Evolutionary conservation across 2,797 vertebrate species (phyloP).

Genomic region (Phataginus tetradactyla): DNA sequence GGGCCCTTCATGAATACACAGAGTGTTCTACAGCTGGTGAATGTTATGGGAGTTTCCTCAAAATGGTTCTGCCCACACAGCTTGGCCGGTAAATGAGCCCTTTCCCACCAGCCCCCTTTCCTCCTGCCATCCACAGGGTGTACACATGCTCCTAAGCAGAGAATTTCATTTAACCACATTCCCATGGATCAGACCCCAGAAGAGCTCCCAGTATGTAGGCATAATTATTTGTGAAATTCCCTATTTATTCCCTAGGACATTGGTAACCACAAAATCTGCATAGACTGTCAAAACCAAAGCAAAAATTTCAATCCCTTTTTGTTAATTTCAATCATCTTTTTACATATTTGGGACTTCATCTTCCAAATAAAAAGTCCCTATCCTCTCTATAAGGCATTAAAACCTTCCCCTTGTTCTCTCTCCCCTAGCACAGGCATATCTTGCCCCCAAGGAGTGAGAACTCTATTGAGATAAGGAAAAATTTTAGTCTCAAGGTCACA

Average conservation of each 20-base stretch:
- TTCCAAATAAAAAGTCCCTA: not conserved
- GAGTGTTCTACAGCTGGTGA: not conserved
- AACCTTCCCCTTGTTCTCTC: not conserved
- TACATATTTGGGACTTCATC: not conserved
- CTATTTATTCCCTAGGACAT: slow-evolving; percentile 17
- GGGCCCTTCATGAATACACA: not conserved
- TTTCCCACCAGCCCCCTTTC: not conserved
- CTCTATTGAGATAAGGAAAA: not conserved
- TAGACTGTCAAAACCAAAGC: slow-evolving; percentile 11
- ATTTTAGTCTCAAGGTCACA: not conserved
- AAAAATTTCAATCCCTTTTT: slow-evolving; percentile 16
- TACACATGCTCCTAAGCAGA: not conserved
- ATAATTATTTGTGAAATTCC: slow-evolving; percentile 23
- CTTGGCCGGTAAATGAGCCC: not conserved
- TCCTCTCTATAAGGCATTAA: not conserved
- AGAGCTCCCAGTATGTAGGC: not conserved
- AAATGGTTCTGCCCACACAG: slow-evolving; percentile 4
- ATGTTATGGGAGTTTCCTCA: slow-evolving; percentile 31
- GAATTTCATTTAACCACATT: not conserved
- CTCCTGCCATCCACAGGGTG: not conserved
- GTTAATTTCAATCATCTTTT: slow-evolving; percentile 9
- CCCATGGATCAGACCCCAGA: not conserved
- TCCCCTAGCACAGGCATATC: not conserved
- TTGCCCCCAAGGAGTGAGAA: not conserved
- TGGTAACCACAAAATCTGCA: slow-evolving; percentile 23